A percentile compares a stretch with the other conserved stretches of the same genome.
Evolutionary conservation across 2,113 vertebrate genomes (phyloP).

Genomic region (Stigmatopora argus): DNA sequence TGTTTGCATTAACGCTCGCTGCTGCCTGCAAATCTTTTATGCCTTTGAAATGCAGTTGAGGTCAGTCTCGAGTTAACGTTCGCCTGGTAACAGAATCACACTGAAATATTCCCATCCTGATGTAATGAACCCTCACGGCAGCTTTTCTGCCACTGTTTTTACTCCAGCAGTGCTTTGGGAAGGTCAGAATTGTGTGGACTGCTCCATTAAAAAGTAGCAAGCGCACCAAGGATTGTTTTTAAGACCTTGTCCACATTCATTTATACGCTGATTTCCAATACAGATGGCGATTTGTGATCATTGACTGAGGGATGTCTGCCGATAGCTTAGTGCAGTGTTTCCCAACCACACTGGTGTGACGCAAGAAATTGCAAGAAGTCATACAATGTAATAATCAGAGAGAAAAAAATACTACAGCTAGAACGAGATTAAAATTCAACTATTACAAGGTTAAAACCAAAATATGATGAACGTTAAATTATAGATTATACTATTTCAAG

Average conservation of each 20-base stretch:
- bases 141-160: not conserved
- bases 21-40: conserved; percentile 14
- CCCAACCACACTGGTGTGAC: too few relatives aligned
- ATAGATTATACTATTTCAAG: too few relatives aligned
- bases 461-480: too few relatives aligned
- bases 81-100: not conserved
- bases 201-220: not conserved
- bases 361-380: too few relatives aligned
- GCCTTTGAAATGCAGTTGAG: not conserved
- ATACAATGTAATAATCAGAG: too few relatives aligned
- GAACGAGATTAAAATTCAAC: too few relatives aligned
- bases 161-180: not conserved
- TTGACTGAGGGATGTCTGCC: not conserved
- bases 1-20: conserved; percentile 46
- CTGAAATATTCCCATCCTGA: conserved; percentile 5
- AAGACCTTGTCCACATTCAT: not conserved
- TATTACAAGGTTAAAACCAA: too few relatives aligned
- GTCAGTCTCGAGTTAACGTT: conserved; percentile 5
- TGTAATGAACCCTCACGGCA: not conserved
- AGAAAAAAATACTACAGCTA: too few relatives aligned
- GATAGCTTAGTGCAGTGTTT: not conserved
- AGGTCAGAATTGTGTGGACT: not conserved
- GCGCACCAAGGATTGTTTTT: not conserved
- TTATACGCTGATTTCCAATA: not conserved
- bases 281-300: too few relatives aligned